Conservation (phyloP, 2,888 invertebrate genomes). For the Archips xylosteana region DNA sequence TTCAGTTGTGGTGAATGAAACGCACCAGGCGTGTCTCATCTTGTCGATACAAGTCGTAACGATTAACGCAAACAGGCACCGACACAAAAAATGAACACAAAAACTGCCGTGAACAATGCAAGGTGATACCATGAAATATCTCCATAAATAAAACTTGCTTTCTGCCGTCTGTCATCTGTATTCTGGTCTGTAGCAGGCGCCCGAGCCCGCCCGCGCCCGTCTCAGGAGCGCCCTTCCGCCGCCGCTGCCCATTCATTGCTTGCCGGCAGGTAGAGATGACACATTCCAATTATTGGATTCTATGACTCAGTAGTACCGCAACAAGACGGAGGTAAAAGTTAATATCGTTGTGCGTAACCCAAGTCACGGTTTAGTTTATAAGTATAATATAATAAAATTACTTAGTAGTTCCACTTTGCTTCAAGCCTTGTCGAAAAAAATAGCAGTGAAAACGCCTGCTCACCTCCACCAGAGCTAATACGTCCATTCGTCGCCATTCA, state of each 20-base stretch:
- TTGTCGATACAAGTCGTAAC: constrained; percentile 74
- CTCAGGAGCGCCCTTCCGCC: neutral
- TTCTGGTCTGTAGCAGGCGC: neutral
- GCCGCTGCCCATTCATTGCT: neutral
- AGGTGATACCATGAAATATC: constrained; percentile 71
- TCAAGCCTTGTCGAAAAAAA: too few relatives aligned
- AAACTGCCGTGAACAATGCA: constrained; percentile 66
- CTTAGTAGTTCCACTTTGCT: too few relatives aligned
- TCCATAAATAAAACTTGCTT: constrained; percentile 66
- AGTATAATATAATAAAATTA: too few relatives aligned
- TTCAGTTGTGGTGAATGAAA: constrained; percentile 26
- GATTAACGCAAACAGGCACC: constrained; percentile 60
- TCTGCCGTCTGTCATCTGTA: neutral
- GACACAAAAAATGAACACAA: constrained; percentile 58
- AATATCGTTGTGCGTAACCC: too few relatives aligned
- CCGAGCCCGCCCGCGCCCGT: neutral
- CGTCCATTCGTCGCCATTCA: too few relatives aligned
- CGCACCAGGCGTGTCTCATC: constrained; percentile 67
- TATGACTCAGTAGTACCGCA: too few relatives aligned
- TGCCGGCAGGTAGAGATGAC: constrained; percentile 8
- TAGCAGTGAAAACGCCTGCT: too few relatives aligned
- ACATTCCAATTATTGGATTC: neutral
- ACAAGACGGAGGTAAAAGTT: too few relatives aligned
- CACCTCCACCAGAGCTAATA: too few relatives aligned
- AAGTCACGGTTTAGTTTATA: too few relatives aligned